phyloP scores from a whole-genome alignment of 2,113 vertebrate genomes.

The Australoheros scitulus region DNA sequence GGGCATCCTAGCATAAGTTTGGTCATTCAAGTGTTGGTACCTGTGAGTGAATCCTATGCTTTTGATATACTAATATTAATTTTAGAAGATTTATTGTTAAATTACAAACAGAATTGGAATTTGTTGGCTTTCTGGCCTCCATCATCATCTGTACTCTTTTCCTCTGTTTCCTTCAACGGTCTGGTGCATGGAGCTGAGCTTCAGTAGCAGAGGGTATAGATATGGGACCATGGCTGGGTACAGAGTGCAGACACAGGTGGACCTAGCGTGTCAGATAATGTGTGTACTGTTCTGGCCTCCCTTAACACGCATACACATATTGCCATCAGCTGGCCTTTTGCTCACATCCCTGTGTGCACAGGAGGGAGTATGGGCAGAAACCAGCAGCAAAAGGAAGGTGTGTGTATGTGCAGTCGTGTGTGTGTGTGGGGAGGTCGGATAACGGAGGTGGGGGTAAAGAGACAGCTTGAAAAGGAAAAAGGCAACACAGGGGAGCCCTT shows the following conservation, averaged over 20 bases:
- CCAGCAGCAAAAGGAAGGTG: slow-evolving; percentile 50
- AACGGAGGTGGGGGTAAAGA: slow-evolving; percentile 43
- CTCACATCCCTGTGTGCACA: slow-evolving; percentile 30
- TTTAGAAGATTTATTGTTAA: not conserved
- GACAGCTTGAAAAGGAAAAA: slow-evolving; percentile 67
- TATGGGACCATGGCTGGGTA: slow-evolving; percentile 35
- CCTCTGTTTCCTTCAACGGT: slow-evolving; percentile 34
- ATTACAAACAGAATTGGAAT: not conserved
- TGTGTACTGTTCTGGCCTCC: slow-evolving; percentile 44
- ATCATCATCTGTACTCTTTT: slow-evolving; percentile 18
- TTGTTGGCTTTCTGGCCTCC: not conserved
- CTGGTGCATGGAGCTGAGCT: slow-evolving; percentile 14
- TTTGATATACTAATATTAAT: not conserved
- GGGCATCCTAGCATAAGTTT: not conserved
- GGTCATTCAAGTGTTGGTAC: not conserved
- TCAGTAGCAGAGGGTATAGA: slow-evolving; percentile 36
- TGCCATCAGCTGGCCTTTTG: slow-evolving; percentile 65
- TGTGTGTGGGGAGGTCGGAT: not conserved
- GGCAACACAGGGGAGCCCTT: slow-evolving; percentile 62
- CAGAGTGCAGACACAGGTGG: slow-evolving; percentile 68
- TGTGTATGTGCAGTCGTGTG: slow-evolving; percentile 19
- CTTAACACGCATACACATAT: slow-evolving; percentile 41
- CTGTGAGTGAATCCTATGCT: not conserved
- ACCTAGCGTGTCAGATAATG: slow-evolving; percentile 44
- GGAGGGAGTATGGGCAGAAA: slow-evolving; percentile 34